Conservation (phyloP, 2,113 vertebrate species). For the Channa maculata region DNA sequence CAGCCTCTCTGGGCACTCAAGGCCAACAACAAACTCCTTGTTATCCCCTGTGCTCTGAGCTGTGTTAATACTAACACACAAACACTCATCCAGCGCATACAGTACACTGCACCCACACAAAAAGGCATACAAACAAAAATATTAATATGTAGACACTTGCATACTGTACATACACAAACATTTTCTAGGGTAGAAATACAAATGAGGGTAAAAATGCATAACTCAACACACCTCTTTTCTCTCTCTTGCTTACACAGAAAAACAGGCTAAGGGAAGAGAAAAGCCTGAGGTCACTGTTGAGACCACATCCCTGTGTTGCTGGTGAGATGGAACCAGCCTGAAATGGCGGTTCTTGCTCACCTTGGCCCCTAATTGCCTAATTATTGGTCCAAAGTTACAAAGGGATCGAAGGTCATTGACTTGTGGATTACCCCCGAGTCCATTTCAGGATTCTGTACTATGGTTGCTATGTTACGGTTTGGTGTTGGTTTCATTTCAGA, state of each 20-base stretch:
- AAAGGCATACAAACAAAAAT: conserved; percentile 47
- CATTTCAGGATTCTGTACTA: conserved; percentile 48
- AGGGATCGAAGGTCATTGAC: conserved; percentile 73
- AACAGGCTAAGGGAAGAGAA: conserved; percentile 55
- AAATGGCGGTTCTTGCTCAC: conserved; percentile 66
- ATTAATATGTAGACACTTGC: conserved; percentile 62
- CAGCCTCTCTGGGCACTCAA: conserved; percentile 79
- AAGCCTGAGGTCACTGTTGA: conserved; percentile 66
- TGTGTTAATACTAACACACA: conserved; percentile 49
- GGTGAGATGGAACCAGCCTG: conserved; percentile 63
- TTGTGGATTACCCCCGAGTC: conserved; percentile 74
- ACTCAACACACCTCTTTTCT: conserved; percentile 44
- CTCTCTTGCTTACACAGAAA: conserved; percentile 42
- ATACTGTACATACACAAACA: conserved; percentile 52
- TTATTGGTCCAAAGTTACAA: conserved; percentile 71
- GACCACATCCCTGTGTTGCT: conserved; percentile 56
- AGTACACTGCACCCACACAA: conserved; percentile 51
- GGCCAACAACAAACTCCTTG: conserved; percentile 82
- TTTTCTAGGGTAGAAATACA: conserved; percentile 56
- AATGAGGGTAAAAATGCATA: conserved; percentile 25
- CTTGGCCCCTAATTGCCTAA: conserved; percentile 76
- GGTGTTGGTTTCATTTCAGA: conserved; percentile 23
- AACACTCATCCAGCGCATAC: conserved; percentile 17
- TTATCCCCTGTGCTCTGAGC: conserved; percentile 76
- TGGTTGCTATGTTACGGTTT: conserved; percentile 52